phyloP scores from a whole-genome alignment of 1,140 invertebrate species.

The Pachyrhynchus sulphureomaculatus region DNA sequence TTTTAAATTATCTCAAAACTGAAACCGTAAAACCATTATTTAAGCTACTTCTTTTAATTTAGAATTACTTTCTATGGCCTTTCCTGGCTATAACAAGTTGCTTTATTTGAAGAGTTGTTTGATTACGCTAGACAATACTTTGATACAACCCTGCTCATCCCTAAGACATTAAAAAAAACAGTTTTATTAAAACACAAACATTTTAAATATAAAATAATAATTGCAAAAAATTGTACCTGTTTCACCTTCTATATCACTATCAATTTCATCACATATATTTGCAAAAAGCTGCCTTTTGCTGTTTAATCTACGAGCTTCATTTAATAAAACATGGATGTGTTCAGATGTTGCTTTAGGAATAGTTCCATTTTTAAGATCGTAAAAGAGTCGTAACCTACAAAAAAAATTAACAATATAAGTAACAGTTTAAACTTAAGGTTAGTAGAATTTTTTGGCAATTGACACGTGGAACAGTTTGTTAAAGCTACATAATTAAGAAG shows the following conservation, averaged over 20 bases:
- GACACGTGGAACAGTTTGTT: no score
- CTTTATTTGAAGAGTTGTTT: no score
- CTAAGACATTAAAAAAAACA: no score
- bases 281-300: slow-evolving; percentile 52
- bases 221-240: slow-evolving; percentile 41
- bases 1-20: no score
- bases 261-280: slow-evolving; percentile 41
- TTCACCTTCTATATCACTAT: slow-evolving; percentile 52
- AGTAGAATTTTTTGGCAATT: no score
- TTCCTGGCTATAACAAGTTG: no score
- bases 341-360: slow-evolving; percentile 56
- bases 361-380: slow-evolving; percentile 58
- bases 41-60: no score
- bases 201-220: neutral
- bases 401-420: neutral
- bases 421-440: neutral
- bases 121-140: no score
- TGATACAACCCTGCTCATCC: no score
- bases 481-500: no score
- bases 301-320: slow-evolving; percentile 58
- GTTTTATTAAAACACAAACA: neutral
- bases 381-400: slow-evolving; percentile 59
- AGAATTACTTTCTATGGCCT: no score
- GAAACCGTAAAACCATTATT: no score
- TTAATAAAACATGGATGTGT: slow-evolving; percentile 57